Evolutionary conservation across 1,140 invertebrate genomes (phyloP).

Genomic region (Macrotrachela quadricornifera): DNA sequence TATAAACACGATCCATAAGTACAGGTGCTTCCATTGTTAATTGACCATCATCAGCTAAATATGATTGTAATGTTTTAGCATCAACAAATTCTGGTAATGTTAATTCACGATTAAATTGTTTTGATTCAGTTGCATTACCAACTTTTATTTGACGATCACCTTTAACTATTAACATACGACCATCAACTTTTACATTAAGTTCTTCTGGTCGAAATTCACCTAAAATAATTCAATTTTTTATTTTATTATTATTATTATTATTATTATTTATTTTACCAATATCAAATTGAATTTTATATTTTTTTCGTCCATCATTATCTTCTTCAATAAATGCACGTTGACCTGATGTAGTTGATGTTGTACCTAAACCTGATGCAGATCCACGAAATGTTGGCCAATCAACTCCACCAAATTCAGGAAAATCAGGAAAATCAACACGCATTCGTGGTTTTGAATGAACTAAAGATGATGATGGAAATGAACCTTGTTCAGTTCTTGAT

Average conservation of each 20-base stretch:
- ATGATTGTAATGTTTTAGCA: neutral
- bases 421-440: conserved; percentile 6
- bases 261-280: too few species aligned
- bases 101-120: conserved; percentile 5
- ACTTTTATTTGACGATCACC: conserved; percentile 4
- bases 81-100: conserved; percentile 4
- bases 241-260: too few species aligned
- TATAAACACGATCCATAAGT: neutral
- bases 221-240: too few species aligned
- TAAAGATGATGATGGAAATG: neutral
- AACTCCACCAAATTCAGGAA: conserved; percentile 1
- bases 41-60: neutral
- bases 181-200: neutral
- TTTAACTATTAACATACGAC: neutral
- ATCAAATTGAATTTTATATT: conserved; percentile 3
- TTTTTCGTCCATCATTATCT: neutral
- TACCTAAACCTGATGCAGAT: neutral
- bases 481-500: neutral
- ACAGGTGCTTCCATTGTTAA: conserved; percentile 7
- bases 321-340: neutral
- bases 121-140: neutral
- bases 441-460: neutral
- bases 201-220: conserved; percentile 5
- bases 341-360: neutral
- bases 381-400: neutral